Base-by-base conservation (phyloP, 2,888 invertebrate species). In the Oegoconia quadripuncta region DNA sequence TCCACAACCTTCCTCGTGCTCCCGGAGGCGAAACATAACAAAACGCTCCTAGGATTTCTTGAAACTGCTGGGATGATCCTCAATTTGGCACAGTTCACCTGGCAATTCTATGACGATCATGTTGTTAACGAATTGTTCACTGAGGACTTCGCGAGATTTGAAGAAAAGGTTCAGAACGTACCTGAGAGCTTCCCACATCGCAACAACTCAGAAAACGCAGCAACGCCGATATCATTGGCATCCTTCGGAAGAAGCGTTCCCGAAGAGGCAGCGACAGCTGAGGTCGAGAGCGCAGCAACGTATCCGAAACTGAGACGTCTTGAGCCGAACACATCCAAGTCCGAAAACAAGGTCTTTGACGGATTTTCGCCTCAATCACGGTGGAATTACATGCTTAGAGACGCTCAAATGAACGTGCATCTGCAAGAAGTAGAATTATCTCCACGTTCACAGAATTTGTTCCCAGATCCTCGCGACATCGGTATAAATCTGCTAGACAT, bases 11-110 rank as follows among this genome's bases (percentile, higher is more conserved):
- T 62, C 13, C 35, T 52, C 9, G 50, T 52, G 3, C 44, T 58
- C 2, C 54, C 55, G 3, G 48, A 49, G 15, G 41, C 44, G 0
- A 29, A 31, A 1, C 42, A 49, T 3, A 53, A 50, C 25, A 26
- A 38, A 11, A 55, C 59, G 0, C 41, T 56, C 6, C 22, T 56
- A 2, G 49, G 54, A 4, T 58, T 55, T 25, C 30, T 54, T 0
- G 42, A 52, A 11, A 43, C 49, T 28, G 46, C 50, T 6, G 34
- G 48, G 5, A 48, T 53, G 15, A 28, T 50, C 3, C 14, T 55
- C 2, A 47, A 49, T 28, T 23, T 55, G 11, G 41, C 53, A 0
- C 49, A 53, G 14, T 26, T 36, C 2, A 46, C 44, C 3, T 47
- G 44, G 48, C 5, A 36, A 6, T 52, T 50, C 37, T 6, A 44